These are phyloP conservation scores for Stenotaenia linearis DNA, from an alignment of 2,888 invertebrate genomes.

Conservation along the genomic window DNA sequence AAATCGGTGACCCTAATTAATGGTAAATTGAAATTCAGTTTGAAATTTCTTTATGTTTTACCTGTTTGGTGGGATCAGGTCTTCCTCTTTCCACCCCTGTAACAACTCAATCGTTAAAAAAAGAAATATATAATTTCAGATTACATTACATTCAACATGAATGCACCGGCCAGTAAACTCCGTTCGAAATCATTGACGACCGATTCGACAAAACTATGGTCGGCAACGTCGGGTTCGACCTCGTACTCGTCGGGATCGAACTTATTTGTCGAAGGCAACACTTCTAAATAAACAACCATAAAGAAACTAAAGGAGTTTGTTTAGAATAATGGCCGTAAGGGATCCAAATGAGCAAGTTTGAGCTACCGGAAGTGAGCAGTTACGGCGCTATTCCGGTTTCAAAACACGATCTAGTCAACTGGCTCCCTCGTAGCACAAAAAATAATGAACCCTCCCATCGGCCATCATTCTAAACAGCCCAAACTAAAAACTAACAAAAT, in stretches of 20 bases:
- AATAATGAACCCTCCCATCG: too few relatives aligned
- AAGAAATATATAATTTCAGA: too few relatives aligned
- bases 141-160: not conserved
- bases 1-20: not conserved
- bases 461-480: too few relatives aligned
- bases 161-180: not conserved
- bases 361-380: too few relatives aligned
- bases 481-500: too few relatives aligned
- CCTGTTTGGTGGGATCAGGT: not conserved
- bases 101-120: not conserved
- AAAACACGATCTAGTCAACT: too few relatives aligned
- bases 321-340: too few relatives aligned
- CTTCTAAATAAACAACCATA: not conserved
- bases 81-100: constrained; percentile 26
- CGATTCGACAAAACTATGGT: not conserved
- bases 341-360: too few relatives aligned
- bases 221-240: not conserved
- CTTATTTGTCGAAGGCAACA: not conserved
- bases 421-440: too few relatives aligned
- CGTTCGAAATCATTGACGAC: not conserved
- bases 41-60: not conserved
- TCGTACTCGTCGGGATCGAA: not conserved
- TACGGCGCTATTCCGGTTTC: too few relatives aligned
- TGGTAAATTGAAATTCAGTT: not conserved
- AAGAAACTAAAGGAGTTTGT: too few relatives aligned